phyloP scores from a whole-genome alignment of 35 echinoderm and acorn worm species.

The Patiria miniata region DNA sequence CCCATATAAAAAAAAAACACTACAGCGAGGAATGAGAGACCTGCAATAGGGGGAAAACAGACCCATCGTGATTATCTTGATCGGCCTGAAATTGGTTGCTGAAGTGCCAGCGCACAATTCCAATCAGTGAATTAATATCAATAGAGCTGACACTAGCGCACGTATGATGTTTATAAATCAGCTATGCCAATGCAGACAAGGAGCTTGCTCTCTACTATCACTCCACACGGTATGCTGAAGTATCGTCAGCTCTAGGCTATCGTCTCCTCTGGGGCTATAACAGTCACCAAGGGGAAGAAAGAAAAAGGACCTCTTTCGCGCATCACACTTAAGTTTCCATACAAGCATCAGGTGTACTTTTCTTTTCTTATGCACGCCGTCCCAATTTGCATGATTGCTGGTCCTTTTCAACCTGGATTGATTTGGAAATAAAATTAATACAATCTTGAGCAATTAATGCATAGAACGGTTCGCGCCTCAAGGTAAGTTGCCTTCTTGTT shows the following conservation, averaged over 20 bases:
- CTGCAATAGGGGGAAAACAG: not conserved
- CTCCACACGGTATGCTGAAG: not conserved
- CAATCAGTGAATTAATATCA: slow-evolving; percentile 26
- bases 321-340: no score
- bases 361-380: no score
- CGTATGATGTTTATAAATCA: slow-evolving; percentile 29
- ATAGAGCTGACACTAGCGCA: not conserved
- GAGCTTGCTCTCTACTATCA: not conserved
- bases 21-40: not conserved
- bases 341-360: no score
- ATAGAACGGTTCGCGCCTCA: no score
- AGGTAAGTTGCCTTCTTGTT: no score
- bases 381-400: no score
- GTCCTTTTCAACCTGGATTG: no score
- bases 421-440: no score
- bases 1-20: not conserved
- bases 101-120: slow-evolving; percentile 15
- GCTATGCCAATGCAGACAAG: not conserved
- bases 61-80: slow-evolving; percentile 1
- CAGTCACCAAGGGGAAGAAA: not conserved
- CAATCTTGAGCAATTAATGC: no score
- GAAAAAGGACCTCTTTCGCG: no score
- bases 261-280: not conserved
- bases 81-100: slow-evolving; percentile 25
- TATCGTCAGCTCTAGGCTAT: not conserved